Base-by-base conservation (phyloP, 2,797 vertebrate genomes). In the Anguilla pacifica region DNA sequence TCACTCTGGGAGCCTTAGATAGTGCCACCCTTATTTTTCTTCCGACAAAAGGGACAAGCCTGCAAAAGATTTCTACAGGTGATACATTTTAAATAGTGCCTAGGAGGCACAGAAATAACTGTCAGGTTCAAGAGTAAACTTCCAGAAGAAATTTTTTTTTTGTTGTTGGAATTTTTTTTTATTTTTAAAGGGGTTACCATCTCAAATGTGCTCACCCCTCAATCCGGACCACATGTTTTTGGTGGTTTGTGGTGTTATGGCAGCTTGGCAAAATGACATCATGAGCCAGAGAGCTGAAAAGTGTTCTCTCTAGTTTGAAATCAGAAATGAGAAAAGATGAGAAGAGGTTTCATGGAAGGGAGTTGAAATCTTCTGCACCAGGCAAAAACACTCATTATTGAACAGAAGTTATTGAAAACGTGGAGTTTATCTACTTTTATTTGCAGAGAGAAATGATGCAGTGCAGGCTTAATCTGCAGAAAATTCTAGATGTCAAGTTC, bases 1-100 rank as follows among this genome's bases (percentile, higher is more conserved):
- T 86, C 59, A 2, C 59, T n/a, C 57, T 25, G 55, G 25, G 70
- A 70, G 86, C 86, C 85, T 88, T 85, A 91, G 90, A 93, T 92
- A 93, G 86, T 90, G 91, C 91, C 92, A 91, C 84, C 89, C 89
- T 70, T 87, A 87, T 86, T 93, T 86, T 88, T 89, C 88, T 72
- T 88, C 83, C 15, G 64, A 89, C 90, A 91, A 89, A 57, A 53
- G 89, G 53, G 67, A 31, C 86, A 87, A 79, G 77, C 85, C 88
- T 84, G 86, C 87, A 67, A 88, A 83, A 91, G 91, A 92, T 92
- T 88, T 89, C 82, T 84, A 84, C 88, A 64, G 39, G 57, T 92
- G 91, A 93, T 93, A 91, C 89, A 91, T 89, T 74, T 85, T 88
- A 84, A 93, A 90, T 88, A 31, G 31, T 7, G 15, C 28, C 31